Evolutionary conservation across 2,888 invertebrate species (phyloP).

Genomic region (Cylindroiulus punctatus): DNA sequence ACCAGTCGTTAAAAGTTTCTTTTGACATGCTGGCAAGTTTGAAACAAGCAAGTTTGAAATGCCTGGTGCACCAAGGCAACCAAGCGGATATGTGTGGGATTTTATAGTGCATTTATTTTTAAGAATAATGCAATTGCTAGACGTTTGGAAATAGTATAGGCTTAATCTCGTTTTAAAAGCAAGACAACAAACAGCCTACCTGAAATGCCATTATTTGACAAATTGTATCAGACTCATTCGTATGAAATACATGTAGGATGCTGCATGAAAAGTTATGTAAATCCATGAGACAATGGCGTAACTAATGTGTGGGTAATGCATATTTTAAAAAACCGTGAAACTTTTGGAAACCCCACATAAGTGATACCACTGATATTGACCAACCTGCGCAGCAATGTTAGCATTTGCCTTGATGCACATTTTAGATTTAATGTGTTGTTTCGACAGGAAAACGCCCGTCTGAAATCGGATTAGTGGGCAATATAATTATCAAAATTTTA

Average conservation of each 20-base stretch:
- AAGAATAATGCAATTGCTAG: neutral
- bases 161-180: neutral
- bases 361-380: neutral
- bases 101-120: neutral
- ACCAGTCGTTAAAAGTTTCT: neutral
- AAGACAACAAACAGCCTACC: neutral
- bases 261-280: no score
- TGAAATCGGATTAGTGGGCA: neutral
- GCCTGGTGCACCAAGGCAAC: neutral
- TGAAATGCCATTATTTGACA: no score
- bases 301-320: no score
- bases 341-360: neutral
- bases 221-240: no score
- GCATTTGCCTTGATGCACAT: neutral
- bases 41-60: neutral
- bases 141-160: neutral
- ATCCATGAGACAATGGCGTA: no score
- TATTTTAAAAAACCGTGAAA: neutral
- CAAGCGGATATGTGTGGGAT: conserved; percentile 19
- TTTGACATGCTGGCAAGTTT: neutral
- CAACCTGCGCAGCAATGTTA: neutral
- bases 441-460: neutral
- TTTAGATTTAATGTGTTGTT: neutral
- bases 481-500: neutral
- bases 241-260: no score